These are phyloP conservation scores for Dreissena rostriformis DNA, from an alignment of 1,140 invertebrate species.

Conservation along the genomic window DNA sequence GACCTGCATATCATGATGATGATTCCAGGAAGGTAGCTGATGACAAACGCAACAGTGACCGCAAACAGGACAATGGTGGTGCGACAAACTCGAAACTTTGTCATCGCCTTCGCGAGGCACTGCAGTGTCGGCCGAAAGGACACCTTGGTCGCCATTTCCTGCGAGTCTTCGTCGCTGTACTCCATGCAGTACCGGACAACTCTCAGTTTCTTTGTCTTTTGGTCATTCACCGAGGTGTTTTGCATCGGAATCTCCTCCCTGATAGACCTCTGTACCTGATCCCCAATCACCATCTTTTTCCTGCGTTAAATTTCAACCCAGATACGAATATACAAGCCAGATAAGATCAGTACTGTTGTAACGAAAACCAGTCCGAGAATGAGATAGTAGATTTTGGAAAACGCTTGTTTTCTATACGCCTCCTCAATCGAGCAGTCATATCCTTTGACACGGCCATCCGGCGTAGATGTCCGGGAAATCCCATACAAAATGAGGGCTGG, in stretches of 20 bases:
- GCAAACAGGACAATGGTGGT: too few species aligned
- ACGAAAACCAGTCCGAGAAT: too few species aligned
- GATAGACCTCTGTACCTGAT: slow-evolving; percentile 47
- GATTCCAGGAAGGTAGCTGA: too few species aligned
- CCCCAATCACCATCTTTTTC: slow-evolving; percentile 61
- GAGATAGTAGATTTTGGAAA: too few species aligned
- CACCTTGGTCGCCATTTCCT: slow-evolving; percentile 5
- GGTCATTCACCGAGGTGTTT: not conserved
- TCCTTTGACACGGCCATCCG: too few species aligned
- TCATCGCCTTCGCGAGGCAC: slow-evolving; percentile 52
- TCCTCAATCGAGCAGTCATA: too few species aligned
- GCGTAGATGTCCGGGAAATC: too few species aligned
- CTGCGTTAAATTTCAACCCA: slow-evolving; percentile 67
- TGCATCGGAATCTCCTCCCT: slow-evolving; percentile 22
- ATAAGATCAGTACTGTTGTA: too few species aligned
- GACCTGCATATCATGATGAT: too few species aligned
- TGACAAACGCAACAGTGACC: too few species aligned
- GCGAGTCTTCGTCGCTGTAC: slow-evolving; percentile 65
- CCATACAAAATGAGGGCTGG: too few species aligned
- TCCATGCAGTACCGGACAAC: slow-evolving; percentile 58
- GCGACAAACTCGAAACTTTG: slow-evolving; percentile 62
- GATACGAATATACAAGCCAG: slow-evolving; percentile 65
- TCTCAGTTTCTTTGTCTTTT: slow-evolving; percentile 54
- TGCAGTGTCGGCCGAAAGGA: slow-evolving; percentile 42
- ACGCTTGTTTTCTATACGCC: too few species aligned